Base-by-base conservation (phyloP, 1,140 invertebrate species). In the Bombus fervidus region DNA sequence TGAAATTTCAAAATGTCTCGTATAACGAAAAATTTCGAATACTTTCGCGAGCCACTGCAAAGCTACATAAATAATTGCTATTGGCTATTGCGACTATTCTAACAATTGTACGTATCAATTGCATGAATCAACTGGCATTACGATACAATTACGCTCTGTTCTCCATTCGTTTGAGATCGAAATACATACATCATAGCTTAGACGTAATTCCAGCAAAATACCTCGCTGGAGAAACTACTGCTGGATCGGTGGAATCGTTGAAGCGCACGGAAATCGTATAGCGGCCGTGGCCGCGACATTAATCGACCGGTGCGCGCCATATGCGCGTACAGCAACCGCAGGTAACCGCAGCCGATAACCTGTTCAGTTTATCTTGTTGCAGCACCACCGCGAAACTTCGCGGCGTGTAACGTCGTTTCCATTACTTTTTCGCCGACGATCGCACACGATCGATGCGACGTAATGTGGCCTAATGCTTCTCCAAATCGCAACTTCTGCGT, bases 261-360 rank as follows among this genome's bases (percentile, higher is more conserved):
- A 18, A n/a, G 39, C 37, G 37, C 37, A 18, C 12, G 31, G 81
- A 31, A 77, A 76, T 76, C 81, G 43, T 57, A 62, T 25, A 53
- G 41, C 53, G 78, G 15, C 31, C 78, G 37, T 73, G n/a, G 39
- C 81, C 43, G 74, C 74, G 82, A 83, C 74, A 53, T 83, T 83
- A 83, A 83, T 83, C 74, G 82, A 83, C 64, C 74, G 28, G 74
- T 78, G 64, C 22, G 43, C 82, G 64, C 62, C 62, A 68, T 68
- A 77, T 69, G 62, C 73, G 39, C 80, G 81, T 66, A 47, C 62
- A 68, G 62, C 31, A 53, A 39, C 74, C 81, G 15, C 73, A 78
- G 74, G 82, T 78, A 83, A 83, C 82, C 82, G 82, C 82, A 83
- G 57, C 74, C 66, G 74, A 83, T 83, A 69, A 76, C 64, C 39